These are phyloP conservation scores for Leptopilina syphax DNA, from an alignment of 2,888 invertebrate species.

Conservation along the genomic window DNA sequence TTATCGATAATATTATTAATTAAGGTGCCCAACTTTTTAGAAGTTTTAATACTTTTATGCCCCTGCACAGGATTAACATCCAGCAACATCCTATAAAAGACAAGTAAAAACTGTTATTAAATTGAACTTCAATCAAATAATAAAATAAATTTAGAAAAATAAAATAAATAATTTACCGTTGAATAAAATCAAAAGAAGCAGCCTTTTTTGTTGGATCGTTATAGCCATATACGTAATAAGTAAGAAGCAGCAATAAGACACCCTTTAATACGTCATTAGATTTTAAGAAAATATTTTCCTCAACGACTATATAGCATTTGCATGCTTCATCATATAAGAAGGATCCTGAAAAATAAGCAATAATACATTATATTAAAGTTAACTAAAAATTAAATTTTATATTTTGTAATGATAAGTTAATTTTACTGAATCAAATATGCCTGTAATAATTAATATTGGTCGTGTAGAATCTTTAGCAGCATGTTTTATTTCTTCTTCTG, in stretches of 20 bases:
- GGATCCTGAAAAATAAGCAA: background rate
- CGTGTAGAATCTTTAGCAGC: background rate
- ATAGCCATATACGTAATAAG: background rate
- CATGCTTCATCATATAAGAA: background rate
- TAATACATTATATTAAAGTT: background rate
- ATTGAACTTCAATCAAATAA: background rate
- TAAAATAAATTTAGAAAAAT: background rate
- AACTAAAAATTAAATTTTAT: background rate
- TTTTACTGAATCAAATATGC: background rate
- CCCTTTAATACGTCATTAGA: background rate
- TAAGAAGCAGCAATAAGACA: background rate
- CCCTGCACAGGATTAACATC: background rate
- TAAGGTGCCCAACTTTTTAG: no score
- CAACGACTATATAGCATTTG: background rate
- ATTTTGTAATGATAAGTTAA: background rate
- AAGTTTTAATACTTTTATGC: background rate
- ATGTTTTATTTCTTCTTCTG: background rate
- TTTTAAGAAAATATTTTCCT: background rate
- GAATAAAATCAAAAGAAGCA: background rate
- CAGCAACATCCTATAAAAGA: background rate
- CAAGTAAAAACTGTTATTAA: background rate
- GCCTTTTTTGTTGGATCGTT: background rate
- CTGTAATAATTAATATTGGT: background rate
- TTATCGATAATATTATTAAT: no score
- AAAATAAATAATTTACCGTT: background rate